Conservation (phyloP, 92 coral and sea anemone species). For the Paramuricea clavata region DNA sequence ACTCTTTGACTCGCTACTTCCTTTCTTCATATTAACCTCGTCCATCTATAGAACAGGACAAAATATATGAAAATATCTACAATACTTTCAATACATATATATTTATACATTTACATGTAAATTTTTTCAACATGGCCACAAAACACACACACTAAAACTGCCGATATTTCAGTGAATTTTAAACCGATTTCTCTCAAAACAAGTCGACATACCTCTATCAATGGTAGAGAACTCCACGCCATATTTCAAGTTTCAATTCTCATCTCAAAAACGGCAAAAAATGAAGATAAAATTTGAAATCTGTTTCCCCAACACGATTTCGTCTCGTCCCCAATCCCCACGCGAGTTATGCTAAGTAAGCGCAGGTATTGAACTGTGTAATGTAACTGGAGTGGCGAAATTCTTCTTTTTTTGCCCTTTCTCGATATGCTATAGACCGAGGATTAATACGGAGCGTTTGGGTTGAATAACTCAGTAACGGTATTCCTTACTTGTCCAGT, state of each 20-base stretch:
- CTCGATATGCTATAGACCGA: no score
- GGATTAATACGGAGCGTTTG: no score
- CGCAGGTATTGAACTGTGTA: not conserved
- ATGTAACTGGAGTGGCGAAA: no score
- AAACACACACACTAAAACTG: not conserved
- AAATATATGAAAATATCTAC: not conserved
- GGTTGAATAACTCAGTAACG: no score
- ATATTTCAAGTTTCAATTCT: not conserved
- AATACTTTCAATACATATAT: no score
- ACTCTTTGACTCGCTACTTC: not conserved
- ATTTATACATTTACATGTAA: no score
- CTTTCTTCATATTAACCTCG: not conserved
- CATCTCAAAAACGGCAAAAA: not conserved
- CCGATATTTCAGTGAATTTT: not conserved
- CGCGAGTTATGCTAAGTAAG: not conserved
- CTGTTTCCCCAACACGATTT: not conserved
- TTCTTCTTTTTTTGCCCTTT: no score
- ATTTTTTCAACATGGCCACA: not conserved
- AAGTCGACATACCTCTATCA: conserved; percentile 14
- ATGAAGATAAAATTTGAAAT: no score
- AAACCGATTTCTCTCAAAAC: not conserved
- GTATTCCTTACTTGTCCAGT: no score
- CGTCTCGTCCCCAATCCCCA: not conserved
- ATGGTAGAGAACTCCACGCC: conserved; percentile 28
- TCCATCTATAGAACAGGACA: not conserved